A percentile compares a stretch with the other conserved stretches of the same genome.
Evolutionary conservation across 2,113 vertebrate genomes (phyloP).

Genomic region (Gobio gobio): DNA sequence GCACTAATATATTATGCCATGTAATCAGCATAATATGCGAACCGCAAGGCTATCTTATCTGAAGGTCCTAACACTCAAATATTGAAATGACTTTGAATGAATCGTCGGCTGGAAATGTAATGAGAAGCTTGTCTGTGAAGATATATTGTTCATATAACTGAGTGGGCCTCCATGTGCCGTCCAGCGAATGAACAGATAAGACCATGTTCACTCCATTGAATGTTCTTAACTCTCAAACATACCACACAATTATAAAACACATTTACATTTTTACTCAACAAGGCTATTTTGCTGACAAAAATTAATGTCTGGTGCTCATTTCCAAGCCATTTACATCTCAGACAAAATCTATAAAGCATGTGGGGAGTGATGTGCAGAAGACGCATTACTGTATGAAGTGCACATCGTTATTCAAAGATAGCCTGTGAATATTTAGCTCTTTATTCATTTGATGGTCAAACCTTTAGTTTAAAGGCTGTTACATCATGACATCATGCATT

Average conservation of each 20-base stretch:
- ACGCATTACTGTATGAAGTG: not conserved
- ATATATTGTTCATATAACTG: not conserved
- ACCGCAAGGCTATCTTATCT: constrained; percentile 1
- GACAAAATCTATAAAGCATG: not conserved
- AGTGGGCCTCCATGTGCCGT: not conserved
- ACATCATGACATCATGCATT: not conserved
- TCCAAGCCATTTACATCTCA: not conserved
- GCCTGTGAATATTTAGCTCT: not conserved
- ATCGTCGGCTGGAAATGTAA: not conserved
- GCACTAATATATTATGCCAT: constrained; percentile 18
- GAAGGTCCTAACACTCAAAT: constrained; percentile 11
- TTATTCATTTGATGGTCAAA: not conserved
- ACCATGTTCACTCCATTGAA: constrained; percentile 4
- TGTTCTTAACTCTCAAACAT: constrained; percentile 5
- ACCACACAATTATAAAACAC: not conserved
- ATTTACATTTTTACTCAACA: not conserved
- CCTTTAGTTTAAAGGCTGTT: not conserved
- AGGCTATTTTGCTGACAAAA: not conserved
- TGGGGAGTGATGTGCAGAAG: not conserved
- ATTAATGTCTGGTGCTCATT: constrained; percentile 17
- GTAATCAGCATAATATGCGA: constrained; percentile 25
- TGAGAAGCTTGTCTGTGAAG: constrained; percentile 4
- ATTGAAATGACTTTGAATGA: constrained; percentile 10
- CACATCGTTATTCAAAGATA: not conserved
- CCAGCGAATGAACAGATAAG: constrained; percentile 13